These are phyloP conservation scores for Petaurus breviceps DNA, from an alignment of 2,113 vertebrate genomes.

Conservation along the genomic window DNA sequence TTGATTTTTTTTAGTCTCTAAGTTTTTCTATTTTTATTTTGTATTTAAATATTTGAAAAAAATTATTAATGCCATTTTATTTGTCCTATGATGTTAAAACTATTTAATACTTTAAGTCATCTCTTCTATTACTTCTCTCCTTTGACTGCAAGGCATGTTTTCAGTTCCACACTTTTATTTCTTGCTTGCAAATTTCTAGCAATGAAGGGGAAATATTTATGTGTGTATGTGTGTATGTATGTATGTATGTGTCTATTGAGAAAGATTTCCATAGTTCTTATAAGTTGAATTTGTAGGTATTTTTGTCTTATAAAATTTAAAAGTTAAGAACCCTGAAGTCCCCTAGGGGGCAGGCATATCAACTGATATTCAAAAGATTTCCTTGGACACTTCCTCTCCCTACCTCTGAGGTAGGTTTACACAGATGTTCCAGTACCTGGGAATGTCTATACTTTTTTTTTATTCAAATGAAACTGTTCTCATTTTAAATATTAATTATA, in stretches of 20 bases:
- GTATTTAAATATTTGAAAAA: neutral
- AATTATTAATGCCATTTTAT: neutral
- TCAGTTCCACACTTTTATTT: conserved; percentile 1
- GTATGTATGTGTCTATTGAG: neutral
- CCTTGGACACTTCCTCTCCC: neutral
- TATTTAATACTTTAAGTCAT: neutral
- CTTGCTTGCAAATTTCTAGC: neutral
- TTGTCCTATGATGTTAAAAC: neutral
- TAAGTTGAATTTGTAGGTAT: neutral
- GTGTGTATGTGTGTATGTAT: neutral
- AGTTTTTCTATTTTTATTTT: neutral
- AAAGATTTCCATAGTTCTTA: neutral
- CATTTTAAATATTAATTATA: neutral
- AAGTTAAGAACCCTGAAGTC: neutral
- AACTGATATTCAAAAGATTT: neutral
- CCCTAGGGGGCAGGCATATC: neutral
- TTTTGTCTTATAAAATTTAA: neutral
- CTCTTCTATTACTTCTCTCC: neutral
- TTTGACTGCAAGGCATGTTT: conserved; percentile 5
- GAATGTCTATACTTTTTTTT: neutral
- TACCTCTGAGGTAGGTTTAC: neutral
- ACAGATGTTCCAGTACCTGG: neutral
- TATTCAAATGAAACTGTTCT: neutral
- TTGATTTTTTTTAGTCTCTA: neutral
- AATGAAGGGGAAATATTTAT: neutral